Base-by-base conservation (phyloP, 1,140 invertebrate species). In the Bursaphelenchus mucronatus region DNA sequence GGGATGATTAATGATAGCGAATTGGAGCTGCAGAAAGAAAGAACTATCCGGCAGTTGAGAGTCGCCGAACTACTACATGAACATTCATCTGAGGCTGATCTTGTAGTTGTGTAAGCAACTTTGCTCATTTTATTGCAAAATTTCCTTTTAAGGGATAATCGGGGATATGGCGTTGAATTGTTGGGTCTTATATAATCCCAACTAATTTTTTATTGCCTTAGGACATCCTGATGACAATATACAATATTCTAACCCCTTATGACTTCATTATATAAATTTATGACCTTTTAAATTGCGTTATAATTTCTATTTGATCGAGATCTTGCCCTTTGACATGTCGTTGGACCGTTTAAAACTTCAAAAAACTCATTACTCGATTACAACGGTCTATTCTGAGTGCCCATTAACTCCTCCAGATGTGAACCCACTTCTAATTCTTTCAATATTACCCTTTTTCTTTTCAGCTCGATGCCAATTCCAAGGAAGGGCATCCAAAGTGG, bases 1-100 rank as follows among this genome's bases (percentile, higher is more conserved):
- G 79, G 79, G 56, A 66, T 79, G 67, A 81, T 81, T 13, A 71
- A 77, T 43, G 64, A 67, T 15, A 61, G 67, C 15, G 78, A 80
- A 53, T 50, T 82, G n/a, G 57, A 55, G 19, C 61, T 73, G 10
- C 80, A 82, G 41, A 63, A 73, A 46, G 75, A 80, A 9, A 72
- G 74, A 57, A 82, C 78, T 10, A 53, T 67, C 45, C 46, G 78
- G 21, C 80, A 82, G 39, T 56, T 80, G 54, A 64, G 78, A 58
- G 67, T 74, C 13, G 55, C 71, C 11, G 78, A 80, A 39, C 56
- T 80, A 10, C 69, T 80, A 0, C 46, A 59, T 21, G 54, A 79
- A 50, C 69, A 80, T 53, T 80, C 76, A 13, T 67, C 54, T 17
- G 70, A 74, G 11, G 73, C 78, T 3, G 76, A 80, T 64, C 58